A percentile compares a stretch with the other conserved stretches of the same genome.
Evolutionary conservation across 2,113 vertebrate species (phyloP).

Genomic region (Neotragus moschatus): DNA sequence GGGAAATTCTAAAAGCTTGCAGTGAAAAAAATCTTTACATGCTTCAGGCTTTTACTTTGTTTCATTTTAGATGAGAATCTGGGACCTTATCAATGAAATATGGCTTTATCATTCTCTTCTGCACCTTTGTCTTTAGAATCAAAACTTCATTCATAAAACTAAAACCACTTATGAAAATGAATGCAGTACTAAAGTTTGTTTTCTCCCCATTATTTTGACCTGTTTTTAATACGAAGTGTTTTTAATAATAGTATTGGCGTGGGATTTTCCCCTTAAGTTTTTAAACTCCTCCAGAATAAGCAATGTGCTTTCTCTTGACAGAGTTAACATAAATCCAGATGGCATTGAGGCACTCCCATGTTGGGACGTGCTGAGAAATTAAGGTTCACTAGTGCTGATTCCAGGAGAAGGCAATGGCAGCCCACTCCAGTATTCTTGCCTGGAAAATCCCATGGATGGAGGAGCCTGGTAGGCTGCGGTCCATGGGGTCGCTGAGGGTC

Average conservation of each 20-base stretch:
- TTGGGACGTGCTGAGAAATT: not conserved
- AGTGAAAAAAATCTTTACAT: not conserved
- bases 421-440: too few relatives aligned
- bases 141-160: not conserved
- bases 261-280: not conserved
- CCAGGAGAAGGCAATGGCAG: too few relatives aligned
- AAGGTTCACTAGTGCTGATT: not conserved
- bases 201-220: not conserved
- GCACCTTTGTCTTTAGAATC: not conserved
- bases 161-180: not conserved
- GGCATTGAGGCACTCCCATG: not conserved
- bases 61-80: not conserved
- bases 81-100: not conserved
- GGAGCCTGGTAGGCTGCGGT: too few relatives aligned
- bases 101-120: not conserved
- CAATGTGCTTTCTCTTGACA: not conserved
- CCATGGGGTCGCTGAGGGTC: too few relatives aligned
- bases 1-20: not conserved
- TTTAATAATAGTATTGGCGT: not conserved
- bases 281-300: not conserved
- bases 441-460: too few relatives aligned
- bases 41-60: not conserved
- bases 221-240: not conserved
- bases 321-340: not conserved
- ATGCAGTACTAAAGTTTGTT: not conserved